Evolutionary conservation across 2,113 vertebrate species (phyloP).

Genomic region (Toxotes chatareus): DNA sequence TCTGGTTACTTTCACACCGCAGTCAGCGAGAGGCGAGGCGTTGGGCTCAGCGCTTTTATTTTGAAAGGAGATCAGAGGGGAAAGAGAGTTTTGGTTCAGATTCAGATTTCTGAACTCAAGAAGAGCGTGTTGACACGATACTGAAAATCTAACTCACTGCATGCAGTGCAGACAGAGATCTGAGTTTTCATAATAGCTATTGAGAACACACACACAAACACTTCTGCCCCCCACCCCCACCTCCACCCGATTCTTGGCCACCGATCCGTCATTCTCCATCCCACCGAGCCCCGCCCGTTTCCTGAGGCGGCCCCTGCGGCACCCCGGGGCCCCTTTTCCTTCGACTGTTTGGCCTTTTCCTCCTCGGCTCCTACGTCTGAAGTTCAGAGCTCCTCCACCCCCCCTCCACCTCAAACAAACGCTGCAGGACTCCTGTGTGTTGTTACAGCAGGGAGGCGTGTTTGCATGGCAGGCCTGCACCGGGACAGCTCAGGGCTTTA

Average conservation of each 20-base stretch:
- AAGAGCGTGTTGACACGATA: no score
- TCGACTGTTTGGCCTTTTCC: conserved; percentile 56
- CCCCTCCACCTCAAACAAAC: conserved; percentile 50
- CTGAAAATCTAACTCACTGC: background rate
- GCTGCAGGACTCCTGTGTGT: conserved; percentile 56
- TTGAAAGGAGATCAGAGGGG: conserved; percentile 8
- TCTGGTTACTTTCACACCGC: conserved; percentile 47
- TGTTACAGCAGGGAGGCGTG: conserved; percentile 51
- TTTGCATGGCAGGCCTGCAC: conserved; percentile 50
- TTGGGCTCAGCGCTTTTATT: conserved; percentile 12
- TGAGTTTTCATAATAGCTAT: background rate
- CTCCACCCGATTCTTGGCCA: conserved; percentile 19
- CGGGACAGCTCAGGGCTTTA: conserved; percentile 51
- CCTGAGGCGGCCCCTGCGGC: conserved; percentile 60
- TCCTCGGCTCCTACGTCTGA: conserved; percentile 21
- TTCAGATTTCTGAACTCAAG: no score
- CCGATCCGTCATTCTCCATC: conserved; percentile 14
- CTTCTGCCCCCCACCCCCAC: background rate
- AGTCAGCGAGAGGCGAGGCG: background rate
- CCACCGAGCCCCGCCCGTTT: conserved; percentile 51
- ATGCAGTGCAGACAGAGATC: background rate
- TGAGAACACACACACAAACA: background rate
- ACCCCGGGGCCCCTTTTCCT: conserved; percentile 64
- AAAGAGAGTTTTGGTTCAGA: no score
- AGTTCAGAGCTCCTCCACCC: conserved; percentile 18